phyloP scores from a whole-genome alignment of 2,888 invertebrate genomes.

The Aspidiotus rigidus region DNA sequence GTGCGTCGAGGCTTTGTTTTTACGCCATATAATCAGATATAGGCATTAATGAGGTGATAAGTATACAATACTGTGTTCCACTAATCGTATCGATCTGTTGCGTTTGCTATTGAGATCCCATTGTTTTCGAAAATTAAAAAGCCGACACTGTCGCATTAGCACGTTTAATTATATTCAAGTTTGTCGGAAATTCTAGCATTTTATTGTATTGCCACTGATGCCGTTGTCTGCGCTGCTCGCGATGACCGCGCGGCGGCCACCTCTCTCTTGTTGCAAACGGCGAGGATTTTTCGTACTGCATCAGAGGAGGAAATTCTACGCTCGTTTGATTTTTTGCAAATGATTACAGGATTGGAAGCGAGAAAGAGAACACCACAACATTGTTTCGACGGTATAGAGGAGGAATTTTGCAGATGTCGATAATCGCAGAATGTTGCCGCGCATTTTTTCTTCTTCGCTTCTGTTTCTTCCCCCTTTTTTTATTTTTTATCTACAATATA shows the following conservation, averaged over 20 bases:
- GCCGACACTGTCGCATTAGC: slow-evolving; percentile 23
- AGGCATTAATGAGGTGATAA: slow-evolving; percentile 28
- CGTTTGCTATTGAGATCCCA: not conserved
- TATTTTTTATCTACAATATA: too few species aligned
- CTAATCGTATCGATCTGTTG: slow-evolving; percentile 26
- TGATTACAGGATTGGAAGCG: not conserved
- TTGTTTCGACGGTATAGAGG: not conserved
- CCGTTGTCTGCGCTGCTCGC: not conserved
- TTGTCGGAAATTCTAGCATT: slow-evolving; percentile 2
- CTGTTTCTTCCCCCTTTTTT: too few species aligned
- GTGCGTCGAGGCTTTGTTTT: slow-evolving; percentile 17
- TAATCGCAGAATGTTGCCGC: too few species aligned
- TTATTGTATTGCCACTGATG: slow-evolving; percentile 2
- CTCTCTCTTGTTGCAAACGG: not conserved
- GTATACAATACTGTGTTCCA: slow-evolving; percentile 23
- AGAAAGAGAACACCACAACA: not conserved
- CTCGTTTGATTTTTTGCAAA: not conserved
- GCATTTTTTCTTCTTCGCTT: too few species aligned
- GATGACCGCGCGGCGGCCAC: not conserved
- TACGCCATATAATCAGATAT: slow-evolving; percentile 26
- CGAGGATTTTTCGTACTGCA: not conserved
- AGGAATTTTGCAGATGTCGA: too few species aligned
- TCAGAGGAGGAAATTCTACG: not conserved
- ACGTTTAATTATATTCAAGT: slow-evolving; percentile 4
- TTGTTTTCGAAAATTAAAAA: slow-evolving; percentile 18